Conservation (phyloP, 2,888 invertebrate species). For the Pyrrhosoma nymphula region DNA sequence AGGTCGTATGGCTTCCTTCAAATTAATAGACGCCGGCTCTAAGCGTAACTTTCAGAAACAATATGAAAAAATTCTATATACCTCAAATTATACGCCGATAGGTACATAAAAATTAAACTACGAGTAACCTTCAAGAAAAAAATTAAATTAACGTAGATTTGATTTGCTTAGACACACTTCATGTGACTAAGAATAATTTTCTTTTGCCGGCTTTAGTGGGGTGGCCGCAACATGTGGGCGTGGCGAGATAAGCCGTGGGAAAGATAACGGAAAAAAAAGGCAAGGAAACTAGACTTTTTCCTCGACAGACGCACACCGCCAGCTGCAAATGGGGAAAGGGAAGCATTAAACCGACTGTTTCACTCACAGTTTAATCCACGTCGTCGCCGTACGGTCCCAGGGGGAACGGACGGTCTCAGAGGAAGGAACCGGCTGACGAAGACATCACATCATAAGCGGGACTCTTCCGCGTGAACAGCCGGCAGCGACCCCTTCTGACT, state of each 20-base stretch:
- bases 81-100: no score
- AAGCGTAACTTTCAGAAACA: no score
- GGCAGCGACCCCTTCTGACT: not conserved
- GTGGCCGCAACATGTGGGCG: not conserved
- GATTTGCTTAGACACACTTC: not conserved
- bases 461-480: not conserved
- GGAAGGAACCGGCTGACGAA: not conserved
- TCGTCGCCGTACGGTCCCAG: not conserved
- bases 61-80: no score
- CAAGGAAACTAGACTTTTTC: not conserved
- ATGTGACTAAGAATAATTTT: not conserved
- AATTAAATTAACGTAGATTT: no score
- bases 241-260: not conserved
- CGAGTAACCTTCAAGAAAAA: no score
- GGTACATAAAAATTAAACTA: no score
- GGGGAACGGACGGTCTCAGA: not conserved
- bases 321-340: no score
- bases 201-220: not conserved
- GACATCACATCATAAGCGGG: not conserved
- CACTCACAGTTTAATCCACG: not conserved
- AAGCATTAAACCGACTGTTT: no score
- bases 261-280: not conserved
- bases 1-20: no score
- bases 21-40: no score
- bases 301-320: no score